Base-by-base conservation (phyloP, 2,888 invertebrate genomes). In the Hydroisotoma schaefferi region DNA sequence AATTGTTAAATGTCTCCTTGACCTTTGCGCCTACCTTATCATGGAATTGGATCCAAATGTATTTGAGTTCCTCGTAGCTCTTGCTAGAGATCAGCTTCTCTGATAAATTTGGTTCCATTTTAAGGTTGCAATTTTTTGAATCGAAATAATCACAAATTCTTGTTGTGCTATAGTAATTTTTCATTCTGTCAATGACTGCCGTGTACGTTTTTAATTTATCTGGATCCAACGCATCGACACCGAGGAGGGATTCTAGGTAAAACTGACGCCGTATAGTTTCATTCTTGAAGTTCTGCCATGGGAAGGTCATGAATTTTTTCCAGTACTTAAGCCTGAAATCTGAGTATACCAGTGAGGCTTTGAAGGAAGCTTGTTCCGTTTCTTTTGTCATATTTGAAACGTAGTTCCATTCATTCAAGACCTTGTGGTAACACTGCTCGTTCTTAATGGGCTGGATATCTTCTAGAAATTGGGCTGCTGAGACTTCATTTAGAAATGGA, bases 11-110 rank as follows among this genome's bases (percentile, higher is more conserved):
- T 67, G 85, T 81, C 64, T 86, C 84, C 75, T 84, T 85, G 76
- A 90, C 80, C 23, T 85, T 85, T 0, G 85, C 86, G 0, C 92
- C 92, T 0, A 87, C 84, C 58, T 84, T 84, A 59, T 90, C 87
- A 64, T 90, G 81, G 83, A 88, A 93, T 59, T 86, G 85, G 72
- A 80, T 82, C 92, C 92, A 93, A 0, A 87, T 84, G 71, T 88
- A 84, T 26, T 85, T 73, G 12, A 37, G 37, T 29, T 89, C 87
- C n/a, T 85, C 83, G 66, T 87, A 87, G 70, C 89, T 85, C 63
- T 86, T 81, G 0, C 88, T 88, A 74, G 83, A 83, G 0, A 85
- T 84, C 78, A 90, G 89, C 61, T 90, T 85, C 63, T 77, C 78
- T 1, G 77, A 81, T 33, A 87, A 80, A 70, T 87, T 79, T 57